Base-by-base conservation (phyloP, 2,797 vertebrate species). In the Salarias fasciatus region DNA sequence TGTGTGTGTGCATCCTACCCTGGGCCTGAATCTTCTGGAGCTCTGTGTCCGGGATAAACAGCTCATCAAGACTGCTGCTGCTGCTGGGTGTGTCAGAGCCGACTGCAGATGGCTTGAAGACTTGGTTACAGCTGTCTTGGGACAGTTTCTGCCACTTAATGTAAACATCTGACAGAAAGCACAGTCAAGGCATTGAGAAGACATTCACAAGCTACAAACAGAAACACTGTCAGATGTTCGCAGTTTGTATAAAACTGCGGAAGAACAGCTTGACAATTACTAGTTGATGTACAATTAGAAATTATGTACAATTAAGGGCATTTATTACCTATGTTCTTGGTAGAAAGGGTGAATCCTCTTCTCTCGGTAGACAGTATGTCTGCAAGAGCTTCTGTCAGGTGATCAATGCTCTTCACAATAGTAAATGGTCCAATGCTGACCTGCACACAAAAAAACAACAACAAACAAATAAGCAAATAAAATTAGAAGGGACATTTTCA, bases 311-410 rank as follows among this genome's bases (percentile, higher is more conserved):
- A 12, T 36, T 4, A 2, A n/a, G 36, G 8, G 47, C 48, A 62
- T 28, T 42, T 13, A 47, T 87, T 86, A 94, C 93, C 91, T 69
- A 94, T 92, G 58, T 94, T 93, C 67, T 88, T 92, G 35, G 92
- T 93, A 44, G 90, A 92, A 69, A 93, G 82, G 6, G 69, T 80
- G 67, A 93, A 93, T 69, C 48, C 82, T 82, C 76, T 87, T 29
- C 52, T 68, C 45, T 90, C 85, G 29, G 46, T n/a, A 56, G 78
- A 86, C 0, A 93, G 52, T 5, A 82, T 42, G 72, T 92, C 90
- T 44, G 93, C 90, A 56, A 94, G 84, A 38, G 67, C 76, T 77
- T 90, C 89, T 7, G 86, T 86, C 48, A 94, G 82, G 65, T 38
- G 80, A 71, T 94, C 93, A 38, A 94, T 87, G 71, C 84, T 92